Evolutionary conservation across 2,113 vertebrate genomes (phyloP).

Genomic region (Lethenteron reissneri): DNA sequence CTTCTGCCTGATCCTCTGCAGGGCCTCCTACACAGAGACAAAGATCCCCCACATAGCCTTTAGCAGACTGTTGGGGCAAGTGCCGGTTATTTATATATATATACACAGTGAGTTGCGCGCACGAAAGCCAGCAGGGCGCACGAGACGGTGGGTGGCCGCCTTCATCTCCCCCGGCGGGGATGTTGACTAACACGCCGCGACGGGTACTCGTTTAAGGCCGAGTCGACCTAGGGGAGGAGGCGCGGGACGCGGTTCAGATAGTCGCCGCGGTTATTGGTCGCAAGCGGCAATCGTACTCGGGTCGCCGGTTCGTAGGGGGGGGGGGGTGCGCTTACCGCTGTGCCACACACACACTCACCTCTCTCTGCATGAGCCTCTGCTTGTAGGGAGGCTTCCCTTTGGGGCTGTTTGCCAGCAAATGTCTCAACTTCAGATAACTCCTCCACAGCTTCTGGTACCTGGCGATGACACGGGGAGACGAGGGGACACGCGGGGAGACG

Average conservation of each 20-base stretch:
- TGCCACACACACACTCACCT: conserved; percentile 27
- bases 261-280: too few species aligned
- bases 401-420: conserved; percentile 89
- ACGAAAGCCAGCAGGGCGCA: too few species aligned
- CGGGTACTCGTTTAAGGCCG: too few species aligned
- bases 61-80: too few species aligned
- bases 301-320: background rate
- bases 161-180: too few species aligned
- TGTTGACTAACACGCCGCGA: too few species aligned
- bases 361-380: conserved; percentile 85
- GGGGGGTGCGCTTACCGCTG: background rate
- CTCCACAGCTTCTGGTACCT: conserved; percentile 99
- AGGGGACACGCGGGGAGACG: background rate
- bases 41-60: conserved; percentile 2
- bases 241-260: too few species aligned
- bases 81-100: too few species aligned
- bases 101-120: too few species aligned
- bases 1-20: conserved; percentile 98
- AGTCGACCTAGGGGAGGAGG: too few species aligned
- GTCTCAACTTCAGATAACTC: conserved; percentile 90
- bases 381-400: conserved; percentile 94
- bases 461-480: conserved; percentile 10
- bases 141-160: too few species aligned
- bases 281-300: background rate
- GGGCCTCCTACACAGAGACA: conserved; percentile 46